Evolutionary conservation across 2,888 invertebrate genomes (phyloP).

Genomic region (Platynereis dumerilii): DNA sequence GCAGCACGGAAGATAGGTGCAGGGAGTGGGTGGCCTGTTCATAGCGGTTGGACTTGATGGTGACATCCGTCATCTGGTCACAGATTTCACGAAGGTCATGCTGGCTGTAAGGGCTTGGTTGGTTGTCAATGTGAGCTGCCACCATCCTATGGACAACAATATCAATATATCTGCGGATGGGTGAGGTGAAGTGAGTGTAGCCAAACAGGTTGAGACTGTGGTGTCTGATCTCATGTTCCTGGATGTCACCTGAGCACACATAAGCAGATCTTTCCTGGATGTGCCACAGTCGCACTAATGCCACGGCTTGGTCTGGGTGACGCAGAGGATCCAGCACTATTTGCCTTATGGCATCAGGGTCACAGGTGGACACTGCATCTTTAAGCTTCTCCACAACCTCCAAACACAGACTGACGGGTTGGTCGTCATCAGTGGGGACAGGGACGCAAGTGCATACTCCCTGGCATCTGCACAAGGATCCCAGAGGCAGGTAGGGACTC

Average conservation of each 20-base stretch:
- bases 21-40: constrained; percentile 32
- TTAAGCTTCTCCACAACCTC: constrained; percentile 25
- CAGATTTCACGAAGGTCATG: constrained; percentile 42
- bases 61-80: constrained; percentile 26
- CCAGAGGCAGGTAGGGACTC: constrained; percentile 44
- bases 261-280: constrained; percentile 43
- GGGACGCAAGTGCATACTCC: constrained; percentile 36
- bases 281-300: constrained; percentile 39
- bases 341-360: constrained; percentile 36
- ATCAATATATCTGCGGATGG: constrained; percentile 51
- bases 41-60: constrained; percentile 22
- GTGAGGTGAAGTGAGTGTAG: constrained; percentile 50
- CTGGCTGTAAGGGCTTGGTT: constrained; percentile 41
- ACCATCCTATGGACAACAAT: constrained; percentile 51
- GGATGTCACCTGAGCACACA: constrained; percentile 34
- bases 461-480: constrained; percentile 42
- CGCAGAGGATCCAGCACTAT: constrained; percentile 45
- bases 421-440: constrained; percentile 2
- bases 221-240: constrained; percentile 32
- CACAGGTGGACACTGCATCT: constrained; percentile 19
- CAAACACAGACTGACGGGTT: constrained; percentile 26
- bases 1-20: constrained; percentile 40
- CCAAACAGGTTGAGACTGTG: constrained; percentile 44
- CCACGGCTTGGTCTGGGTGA: constrained; percentile 51
- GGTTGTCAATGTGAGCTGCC: constrained; percentile 41